Evolutionary conservation across 2,888 invertebrate genomes (phyloP).

Genomic region (Ditylenchus weischeri): DNA sequence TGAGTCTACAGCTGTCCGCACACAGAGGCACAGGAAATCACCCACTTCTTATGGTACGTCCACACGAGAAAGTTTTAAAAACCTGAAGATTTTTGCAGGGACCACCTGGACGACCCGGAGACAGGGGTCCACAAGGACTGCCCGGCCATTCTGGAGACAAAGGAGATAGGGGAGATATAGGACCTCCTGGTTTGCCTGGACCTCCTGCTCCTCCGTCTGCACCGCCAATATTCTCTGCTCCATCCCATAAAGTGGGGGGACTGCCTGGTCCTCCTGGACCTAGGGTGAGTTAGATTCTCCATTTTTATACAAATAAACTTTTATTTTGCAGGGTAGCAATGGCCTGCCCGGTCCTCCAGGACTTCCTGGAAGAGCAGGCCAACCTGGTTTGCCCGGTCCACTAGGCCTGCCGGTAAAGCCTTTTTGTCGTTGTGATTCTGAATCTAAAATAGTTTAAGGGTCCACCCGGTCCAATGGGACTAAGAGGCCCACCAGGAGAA

Average conservation of each 20-base stretch:
- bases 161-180: slow-evolving; percentile 55
- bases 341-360: slow-evolving; percentile 37
- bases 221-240: slow-evolving; percentile 23
- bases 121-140: slow-evolving; percentile 48
- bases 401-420: slow-evolving; percentile 45
- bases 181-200: slow-evolving; percentile 48
- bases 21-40: background rate
- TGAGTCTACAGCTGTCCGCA: slow-evolving; percentile 16
- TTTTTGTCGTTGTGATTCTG: background rate
- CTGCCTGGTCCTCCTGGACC: slow-evolving; percentile 27
- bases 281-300: background rate
- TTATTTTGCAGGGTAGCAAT: slow-evolving; percentile 18
- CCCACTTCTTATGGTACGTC: background rate
- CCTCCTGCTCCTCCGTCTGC: slow-evolving; percentile 21
- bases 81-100: slow-evolving; percentile 18
- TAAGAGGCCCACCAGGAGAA: slow-evolving; percentile 44
- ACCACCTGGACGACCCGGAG: slow-evolving; percentile 34
- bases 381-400: slow-evolving; percentile 47
- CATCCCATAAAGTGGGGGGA: background rate
- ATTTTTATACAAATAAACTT: background rate
- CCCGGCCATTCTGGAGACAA: slow-evolving; percentile 52
- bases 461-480: slow-evolving; percentile 51
- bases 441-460: slow-evolving; percentile 36
- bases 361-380: slow-evolving; percentile 38
- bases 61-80: background rate